Evolutionary conservation across 2,888 invertebrate species (phyloP).

Genomic region (Acronicta leporina): DNA sequence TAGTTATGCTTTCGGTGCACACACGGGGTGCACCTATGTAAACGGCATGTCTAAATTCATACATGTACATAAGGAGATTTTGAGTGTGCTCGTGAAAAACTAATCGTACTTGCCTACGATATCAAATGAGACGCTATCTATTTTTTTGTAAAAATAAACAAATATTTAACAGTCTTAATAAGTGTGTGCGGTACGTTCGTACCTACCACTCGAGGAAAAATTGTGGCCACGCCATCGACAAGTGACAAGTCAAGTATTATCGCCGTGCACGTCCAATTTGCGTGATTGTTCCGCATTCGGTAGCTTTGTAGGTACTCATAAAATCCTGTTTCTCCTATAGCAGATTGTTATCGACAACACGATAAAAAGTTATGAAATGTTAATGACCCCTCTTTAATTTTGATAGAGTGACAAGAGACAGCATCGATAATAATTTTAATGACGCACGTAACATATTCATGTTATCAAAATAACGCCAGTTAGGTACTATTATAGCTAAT

Average conservation of each 20-base stretch:
- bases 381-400: conserved; percentile 53
- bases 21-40: too few species aligned
- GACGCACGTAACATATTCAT: conserved; percentile 28
- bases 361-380: conserved; percentile 50
- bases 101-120: too few species aligned
- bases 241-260: conserved; percentile 26
- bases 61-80: too few species aligned
- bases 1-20: too few species aligned
- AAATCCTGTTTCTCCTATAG: conserved; percentile 34
- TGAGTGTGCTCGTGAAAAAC: too few species aligned
- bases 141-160: conserved; percentile 20
- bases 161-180: conserved; percentile 13
- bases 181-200: conserved; percentile 4
- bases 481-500: too few species aligned
- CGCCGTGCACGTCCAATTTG: conserved; percentile 19
- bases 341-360: conserved; percentile 44
- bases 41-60: too few species aligned
- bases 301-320: conserved; percentile 19
- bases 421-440: conserved; percentile 26
- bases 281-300: conserved; percentile 34
- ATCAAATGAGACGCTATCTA: background rate
- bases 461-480: too few species aligned
- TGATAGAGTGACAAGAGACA: conserved; percentile 25
- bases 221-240: conserved; percentile 23
- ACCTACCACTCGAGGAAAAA: conserved; percentile 20